A percentile compares a stretch with the other conserved stretches of the same genome.
phyloP scores from a whole-genome alignment of 2,888 invertebrate genomes.

The Linnaemya vulpina region DNA sequence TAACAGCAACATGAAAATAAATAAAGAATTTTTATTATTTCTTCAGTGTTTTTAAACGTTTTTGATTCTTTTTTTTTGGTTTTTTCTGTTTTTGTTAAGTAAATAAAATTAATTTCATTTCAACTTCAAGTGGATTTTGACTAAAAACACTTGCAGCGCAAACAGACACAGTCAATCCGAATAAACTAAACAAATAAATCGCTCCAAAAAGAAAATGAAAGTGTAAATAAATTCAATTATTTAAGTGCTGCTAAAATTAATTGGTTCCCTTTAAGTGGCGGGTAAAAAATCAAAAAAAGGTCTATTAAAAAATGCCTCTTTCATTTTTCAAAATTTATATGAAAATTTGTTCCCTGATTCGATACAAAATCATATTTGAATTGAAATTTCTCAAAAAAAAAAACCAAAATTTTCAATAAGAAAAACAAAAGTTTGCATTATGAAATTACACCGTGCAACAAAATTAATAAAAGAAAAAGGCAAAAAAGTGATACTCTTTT shows the following conservation, averaged over 20 bases:
- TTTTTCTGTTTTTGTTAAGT: slow-evolving; percentile 10
- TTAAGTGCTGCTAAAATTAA: slow-evolving; percentile 3
- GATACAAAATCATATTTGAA: no score
- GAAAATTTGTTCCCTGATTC: no score
- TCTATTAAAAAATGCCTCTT: background rate
- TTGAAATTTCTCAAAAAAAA: no score
- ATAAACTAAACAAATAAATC: background rate
- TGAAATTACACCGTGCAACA: no score
- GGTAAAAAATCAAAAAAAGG: background rate
- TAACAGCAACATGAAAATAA: background rate
- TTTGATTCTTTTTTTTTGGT: no score
- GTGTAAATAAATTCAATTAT: slow-evolving; percentile 36
- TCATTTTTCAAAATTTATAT: no score
- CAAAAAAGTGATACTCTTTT: no score
- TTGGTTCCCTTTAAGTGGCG: background rate
- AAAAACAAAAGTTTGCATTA: no score
- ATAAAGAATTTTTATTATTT: background rate
- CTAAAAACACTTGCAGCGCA: slow-evolving; percentile 42
- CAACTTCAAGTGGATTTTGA: slow-evolving; percentile 52
- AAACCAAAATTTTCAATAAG: no score
- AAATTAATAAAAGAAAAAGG: no score
- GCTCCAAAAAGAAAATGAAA: slow-evolving; percentile 24
- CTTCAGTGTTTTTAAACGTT: no score
- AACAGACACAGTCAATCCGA: slow-evolving; percentile 13
- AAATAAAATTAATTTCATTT: slow-evolving; percentile 44